Base-by-base conservation (phyloP, 2,888 invertebrate species). In the Sphinx pinastri region DNA sequence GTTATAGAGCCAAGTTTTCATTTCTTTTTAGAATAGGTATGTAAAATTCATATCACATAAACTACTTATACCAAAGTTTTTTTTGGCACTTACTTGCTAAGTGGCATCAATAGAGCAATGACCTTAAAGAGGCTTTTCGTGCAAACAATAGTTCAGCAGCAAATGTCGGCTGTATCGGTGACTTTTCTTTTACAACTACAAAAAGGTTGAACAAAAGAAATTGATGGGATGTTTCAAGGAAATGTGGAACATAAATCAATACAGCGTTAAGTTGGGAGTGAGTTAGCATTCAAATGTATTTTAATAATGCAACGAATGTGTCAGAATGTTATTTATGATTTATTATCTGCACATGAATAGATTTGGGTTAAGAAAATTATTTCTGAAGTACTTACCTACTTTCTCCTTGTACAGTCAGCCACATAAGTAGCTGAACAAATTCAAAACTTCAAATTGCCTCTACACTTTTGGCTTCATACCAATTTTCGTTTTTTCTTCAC, bases 51-150 rank as follows among this genome's bases (percentile, higher is more conserved):
- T 72, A 68, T 52, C 67, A 11, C n/a, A 14, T 19, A 58, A 67
- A 52, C 67, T 45, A n/a, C n/a, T 51, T 38, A 67, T n/a, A 67
- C 38, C 51, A 49, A 67, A 52, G 51, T 67, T 31, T 52, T 5
- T 54, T 67, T 67, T 67, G 52, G 49, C 67, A 67, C 38, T 14
- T 47, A 68, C 25, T 69, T 71, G 73, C 70, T 70, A 74, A 75
- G 63, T 73, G 71, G 19, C 69, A 52, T 67, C 76, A 75, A 70
- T 76, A 51, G 77, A 72, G 66, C 74, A 72, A 67, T 66, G 72
- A 74, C 69, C 72, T 60, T 71, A 73, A 72, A 70, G 31, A 59
- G 38, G 70, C 51, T 70, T 68, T 69, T 38, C 60, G 38, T 58
- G 38, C 54, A 10, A 51, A 52, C 52, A 60, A 58, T 68, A 51